Evolutionary conservation across 2,113 vertebrate genomes (phyloP), one percentile per base, ranked within the genome.

Genomic region (Canis aureus): DNA sequence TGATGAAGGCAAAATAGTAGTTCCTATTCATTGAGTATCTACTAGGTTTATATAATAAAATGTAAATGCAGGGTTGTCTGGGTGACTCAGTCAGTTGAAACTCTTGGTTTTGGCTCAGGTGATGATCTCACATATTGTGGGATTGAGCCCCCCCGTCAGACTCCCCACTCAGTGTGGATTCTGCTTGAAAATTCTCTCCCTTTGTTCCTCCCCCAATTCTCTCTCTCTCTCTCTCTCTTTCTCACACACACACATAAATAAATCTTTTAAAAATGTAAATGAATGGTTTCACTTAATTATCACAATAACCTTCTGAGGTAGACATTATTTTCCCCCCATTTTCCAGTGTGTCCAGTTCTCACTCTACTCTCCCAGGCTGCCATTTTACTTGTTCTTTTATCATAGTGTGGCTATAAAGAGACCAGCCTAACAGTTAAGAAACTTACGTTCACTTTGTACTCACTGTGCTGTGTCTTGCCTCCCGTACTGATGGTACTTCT

Each of bases 201-300:
- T 35, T 12, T 69, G 16, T 8, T n/a, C 32, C 3, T 17, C 32
- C 32, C 32, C 67, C 67, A 8, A 69, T 17, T 16, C 67, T 69
- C 19, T 29, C 66, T 69, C 66, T 69, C 67, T 27, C 10, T 27
- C 62, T 35, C 67, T 29, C 66, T 67, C 66, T 67, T 6, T 69
- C 57, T 4, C 38, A 43, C 38, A 43, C 38, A 43, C 38, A 43
- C 38, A 69, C 8, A 32, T n/a, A 69, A n/a, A 69, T 69, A 20
- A 69, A 35, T 69, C 67, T 69, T 69, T 69, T n/a, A 35, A 73
- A 55, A 87, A 59, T 55, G 32, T 38, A 67, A 86, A 79, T 35
- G 69, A 10, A 64, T 55, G 23, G 74, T 84, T 95, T 96, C 25
- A 85, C 69, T 71, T 57, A 91, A 91, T 95, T 57, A 82, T 66